These are phyloP conservation scores for Hylaea fasciaria DNA, from an alignment of 2,888 invertebrate genomes.

Conservation along the genomic window DNA sequence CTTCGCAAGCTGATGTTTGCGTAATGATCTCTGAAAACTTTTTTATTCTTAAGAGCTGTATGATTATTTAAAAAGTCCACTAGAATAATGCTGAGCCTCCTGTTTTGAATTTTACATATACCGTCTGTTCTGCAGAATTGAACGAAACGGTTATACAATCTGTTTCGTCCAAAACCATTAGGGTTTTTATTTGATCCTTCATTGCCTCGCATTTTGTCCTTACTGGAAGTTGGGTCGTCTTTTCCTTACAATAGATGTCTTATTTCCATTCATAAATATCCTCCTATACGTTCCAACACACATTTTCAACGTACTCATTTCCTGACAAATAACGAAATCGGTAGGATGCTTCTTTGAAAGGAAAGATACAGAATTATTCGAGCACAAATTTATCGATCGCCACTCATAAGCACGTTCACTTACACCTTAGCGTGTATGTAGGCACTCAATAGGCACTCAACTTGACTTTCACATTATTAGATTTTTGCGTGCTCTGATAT, in stretches of 20 bases:
- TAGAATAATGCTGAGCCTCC: not conserved
- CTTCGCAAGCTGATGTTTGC: constrained; percentile 23
- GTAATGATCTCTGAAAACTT: constrained; percentile 19
- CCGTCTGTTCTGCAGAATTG: too few species aligned
- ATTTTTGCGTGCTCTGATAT: constrained; percentile 18
- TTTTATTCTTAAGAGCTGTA: constrained; percentile 15
- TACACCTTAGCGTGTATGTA: constrained; percentile 15
- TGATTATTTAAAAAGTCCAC: constrained; percentile 7
- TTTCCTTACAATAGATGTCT: too few species aligned
- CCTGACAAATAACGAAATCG: constrained; percentile 1
- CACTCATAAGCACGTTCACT: constrained; percentile 19
- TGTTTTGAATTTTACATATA: not conserved
- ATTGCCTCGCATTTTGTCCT: too few species aligned
- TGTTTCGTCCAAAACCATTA: too few species aligned
- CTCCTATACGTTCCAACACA: too few species aligned
- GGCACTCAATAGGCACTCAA: constrained; percentile 9
- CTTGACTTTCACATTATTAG: constrained; percentile 28
- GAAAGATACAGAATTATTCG: constrained; percentile 19
- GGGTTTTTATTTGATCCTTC: too few species aligned
- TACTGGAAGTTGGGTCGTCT: too few species aligned
- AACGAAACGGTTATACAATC: too few species aligned
- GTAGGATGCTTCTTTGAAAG: not conserved
- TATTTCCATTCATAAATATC: too few species aligned
- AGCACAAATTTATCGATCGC: constrained; percentile 28
- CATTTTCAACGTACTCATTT: too few species aligned